Evolutionary conservation across 1,140 invertebrate genomes (phyloP), one percentile per base, ranked within the genome.

Genomic region (Ceratina japonica): DNA sequence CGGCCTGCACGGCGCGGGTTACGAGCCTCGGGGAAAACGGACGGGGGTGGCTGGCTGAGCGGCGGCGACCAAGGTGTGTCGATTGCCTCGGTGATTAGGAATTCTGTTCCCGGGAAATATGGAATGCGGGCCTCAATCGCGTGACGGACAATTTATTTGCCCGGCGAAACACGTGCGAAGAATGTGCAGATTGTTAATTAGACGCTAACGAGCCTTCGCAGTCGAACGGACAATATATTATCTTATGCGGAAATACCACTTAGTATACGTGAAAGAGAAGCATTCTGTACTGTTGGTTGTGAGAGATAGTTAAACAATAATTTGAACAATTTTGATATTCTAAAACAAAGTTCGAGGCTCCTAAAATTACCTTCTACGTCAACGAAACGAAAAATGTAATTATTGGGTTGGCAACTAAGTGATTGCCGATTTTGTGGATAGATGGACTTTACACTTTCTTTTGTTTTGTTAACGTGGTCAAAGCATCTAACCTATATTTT

Each of bases 11-110:
- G 27, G 15, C 58, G 22, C 24, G 72, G 59, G 51, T 27, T n/a
- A 59, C 31, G 49, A 52, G 22, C 27, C 27, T 31, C 7, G 13
- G 22, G 0, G n/a, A 37, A 56, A 37, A 51, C 31, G 51, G 3
- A 5, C n/a, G 10, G 10, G 12, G 62, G 8, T 13, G 20, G 15
- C 27, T 13, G 20, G 15, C 27, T 31, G 27, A 31, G 27, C 27
- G 27, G 1, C 27, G 27, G 1, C 27, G 18, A 8, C 3, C 16
- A 59, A 31, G 31, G 49, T 22, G 18, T 15, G 56, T 18, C 31
- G 66, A 76, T 76, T 31, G 44, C 31, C 16, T 52, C 2, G 75
- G 13, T 13, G 66, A 77, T 77, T 77, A 71, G 66, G 71, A 52
- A 70, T 52, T 62, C 58, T 18, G 58, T 71, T 12, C 44, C 44